These are phyloP conservation scores for Tanytarsus gracilentus DNA, from an alignment of 2,888 invertebrate genomes.

Conservation along the genomic window DNA sequence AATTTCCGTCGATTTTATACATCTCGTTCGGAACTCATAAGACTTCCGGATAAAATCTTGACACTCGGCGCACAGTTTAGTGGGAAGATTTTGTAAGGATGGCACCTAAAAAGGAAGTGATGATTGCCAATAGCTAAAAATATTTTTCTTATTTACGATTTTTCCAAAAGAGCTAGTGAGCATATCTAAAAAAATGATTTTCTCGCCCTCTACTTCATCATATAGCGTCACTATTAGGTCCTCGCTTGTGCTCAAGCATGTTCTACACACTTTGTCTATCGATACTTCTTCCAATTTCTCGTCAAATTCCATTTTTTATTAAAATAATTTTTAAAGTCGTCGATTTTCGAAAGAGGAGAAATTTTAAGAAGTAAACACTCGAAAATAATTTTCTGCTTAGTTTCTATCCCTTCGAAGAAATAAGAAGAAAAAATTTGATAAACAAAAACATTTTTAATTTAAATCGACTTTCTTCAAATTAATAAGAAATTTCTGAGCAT, in stretches of 20 bases:
- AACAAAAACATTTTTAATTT: not conserved
- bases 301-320: not conserved
- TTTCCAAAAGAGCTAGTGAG: constrained; percentile 13
- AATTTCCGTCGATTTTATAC: not conserved
- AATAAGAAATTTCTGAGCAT: not conserved
- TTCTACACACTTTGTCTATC: constrained; percentile 38
- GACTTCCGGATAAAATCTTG: not conserved
- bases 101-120: not conserved
- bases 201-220: not conserved
- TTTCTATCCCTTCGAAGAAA: not conserved
- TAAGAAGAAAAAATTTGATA: not conserved
- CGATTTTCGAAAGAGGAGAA: too few species aligned
- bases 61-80: constrained; percentile 11
- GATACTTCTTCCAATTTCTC: not conserved
- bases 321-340: not conserved
- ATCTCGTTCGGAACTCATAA: not conserved
- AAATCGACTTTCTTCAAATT: not conserved
- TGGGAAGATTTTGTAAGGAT: not conserved
- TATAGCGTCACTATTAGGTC: not conserved
- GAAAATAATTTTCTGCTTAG: not conserved
- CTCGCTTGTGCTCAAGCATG: constrained; percentile 35
- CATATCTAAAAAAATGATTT: not conserved
- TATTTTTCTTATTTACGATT: constrained; percentile 17
- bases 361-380: not conserved
- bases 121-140: not conserved